These are phyloP conservation scores for Phrixothrix hirtus DNA, from an alignment of 2,888 invertebrate genomes.

Conservation along the genomic window DNA sequence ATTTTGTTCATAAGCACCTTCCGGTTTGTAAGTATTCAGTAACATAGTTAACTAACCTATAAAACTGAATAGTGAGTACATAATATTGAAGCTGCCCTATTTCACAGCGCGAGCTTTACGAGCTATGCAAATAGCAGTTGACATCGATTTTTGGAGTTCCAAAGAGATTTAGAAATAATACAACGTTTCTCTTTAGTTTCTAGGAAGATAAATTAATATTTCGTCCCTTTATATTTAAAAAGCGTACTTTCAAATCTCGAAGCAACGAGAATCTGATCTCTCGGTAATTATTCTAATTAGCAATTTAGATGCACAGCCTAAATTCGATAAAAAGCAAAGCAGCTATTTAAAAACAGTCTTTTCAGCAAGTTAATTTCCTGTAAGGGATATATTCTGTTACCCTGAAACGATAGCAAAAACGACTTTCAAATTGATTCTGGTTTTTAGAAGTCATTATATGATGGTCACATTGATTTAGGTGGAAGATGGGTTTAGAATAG, in stretches of 20 bases:
- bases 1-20: constrained; percentile 5
- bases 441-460: constrained; percentile 11
- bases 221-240: background rate
- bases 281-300: constrained; percentile 28
- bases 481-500: too few species aligned
- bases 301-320: constrained; percentile 26
- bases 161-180: constrained; percentile 40
- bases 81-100: constrained; percentile 39
- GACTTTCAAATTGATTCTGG: constrained; percentile 27
- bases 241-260: background rate
- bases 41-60: constrained; percentile 19
- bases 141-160: constrained; percentile 43
- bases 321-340: constrained; percentile 29
- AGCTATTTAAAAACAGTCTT: constrained; percentile 30
- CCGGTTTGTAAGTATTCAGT: background rate
- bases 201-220: background rate
- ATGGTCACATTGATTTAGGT: too few species aligned
- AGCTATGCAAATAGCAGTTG: constrained; percentile 44
- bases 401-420: constrained; percentile 24
- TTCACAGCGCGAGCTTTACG: constrained; percentile 41
- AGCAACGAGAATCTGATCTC: constrained; percentile 20
- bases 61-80: constrained; percentile 32
- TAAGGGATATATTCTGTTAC: constrained; percentile 21
- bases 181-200: constrained; percentile 38
- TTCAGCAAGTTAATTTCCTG: constrained; percentile 31